Percentiles rank a stretch among this genome's conserved stretches.
These are phyloP conservation scores for Lemur catta DNA, from an alignment of 2,797 vertebrate genomes.

Conservation along the genomic window DNA sequence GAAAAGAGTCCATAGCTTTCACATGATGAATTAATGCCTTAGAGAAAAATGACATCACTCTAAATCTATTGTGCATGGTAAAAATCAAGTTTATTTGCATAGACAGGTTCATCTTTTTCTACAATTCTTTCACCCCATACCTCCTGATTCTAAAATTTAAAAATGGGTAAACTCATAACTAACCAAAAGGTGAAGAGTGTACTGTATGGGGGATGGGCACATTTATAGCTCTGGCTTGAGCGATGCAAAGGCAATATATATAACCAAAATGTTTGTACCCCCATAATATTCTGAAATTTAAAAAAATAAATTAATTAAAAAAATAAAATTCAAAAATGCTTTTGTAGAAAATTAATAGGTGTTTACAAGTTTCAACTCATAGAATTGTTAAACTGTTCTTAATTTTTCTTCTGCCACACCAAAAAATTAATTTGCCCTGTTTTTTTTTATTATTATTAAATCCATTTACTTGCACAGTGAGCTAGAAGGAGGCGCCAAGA, in stretches of 20 bases:
- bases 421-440: background rate
- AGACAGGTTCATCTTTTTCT: background rate
- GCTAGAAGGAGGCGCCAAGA: conserved; percentile 46
- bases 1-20: background rate
- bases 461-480: conserved; percentile 67
- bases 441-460: conserved; percentile 38
- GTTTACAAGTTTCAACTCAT: background rate
- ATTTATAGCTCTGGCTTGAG: no score
- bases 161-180: no score
- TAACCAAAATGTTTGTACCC: no score
- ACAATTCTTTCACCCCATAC: background rate
- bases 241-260: no score
- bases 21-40: background rate
- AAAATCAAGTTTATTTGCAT: conserved; percentile 29
- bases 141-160: background rate
- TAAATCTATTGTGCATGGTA: conserved; percentile 23
- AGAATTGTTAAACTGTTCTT: background rate
- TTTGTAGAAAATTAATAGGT: background rate
- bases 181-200: no score
- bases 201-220: no score
- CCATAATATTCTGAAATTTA: no score
- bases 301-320: no score
- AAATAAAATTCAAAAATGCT: background rate
- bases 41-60: background rate
- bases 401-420: background rate